Evolutionary conservation across 2,113 vertebrate genomes (phyloP).

Genomic region (Prunella fulvescens): DNA sequence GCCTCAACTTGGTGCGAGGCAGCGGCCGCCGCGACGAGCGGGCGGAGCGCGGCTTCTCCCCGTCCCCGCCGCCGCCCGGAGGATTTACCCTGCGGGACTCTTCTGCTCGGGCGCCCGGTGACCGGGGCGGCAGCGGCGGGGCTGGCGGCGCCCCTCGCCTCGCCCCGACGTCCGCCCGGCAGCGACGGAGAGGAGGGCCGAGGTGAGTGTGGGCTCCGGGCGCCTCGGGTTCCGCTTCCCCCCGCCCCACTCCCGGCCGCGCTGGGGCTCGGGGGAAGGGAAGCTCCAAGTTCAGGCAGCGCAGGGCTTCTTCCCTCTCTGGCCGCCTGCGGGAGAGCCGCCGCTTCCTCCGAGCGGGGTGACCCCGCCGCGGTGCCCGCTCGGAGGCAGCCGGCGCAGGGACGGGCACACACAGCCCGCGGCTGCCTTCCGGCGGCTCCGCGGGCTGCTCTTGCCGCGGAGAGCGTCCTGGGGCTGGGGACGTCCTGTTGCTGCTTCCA

Average conservation of each 20-base stretch:
- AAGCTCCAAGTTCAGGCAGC: background rate
- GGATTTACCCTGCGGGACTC: background rate
- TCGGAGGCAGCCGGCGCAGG: background rate
- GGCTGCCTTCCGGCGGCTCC: background rate
- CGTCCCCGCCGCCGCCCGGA: background rate
- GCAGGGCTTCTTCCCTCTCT: background rate
- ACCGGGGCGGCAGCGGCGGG: background rate
- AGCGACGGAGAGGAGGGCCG: background rate
- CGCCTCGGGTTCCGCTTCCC: background rate
- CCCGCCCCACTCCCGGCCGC: background rate
- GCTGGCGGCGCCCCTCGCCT: background rate
- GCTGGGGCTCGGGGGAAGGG: background rate
- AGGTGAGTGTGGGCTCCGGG: constrained; percentile 12
- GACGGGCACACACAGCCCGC: background rate
- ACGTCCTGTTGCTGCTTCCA: background rate
- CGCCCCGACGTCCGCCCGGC: background rate
- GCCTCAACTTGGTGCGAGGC: background rate
- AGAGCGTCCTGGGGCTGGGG: background rate
- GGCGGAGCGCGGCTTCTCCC: background rate
- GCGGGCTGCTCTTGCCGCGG: background rate
- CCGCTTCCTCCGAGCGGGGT: background rate
- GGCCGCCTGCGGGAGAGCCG: background rate
- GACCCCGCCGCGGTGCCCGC: background rate
- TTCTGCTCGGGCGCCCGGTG: background rate
- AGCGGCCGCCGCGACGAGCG: background rate